Evolutionary conservation across 2,888 invertebrate genomes (phyloP), one percentile per base, ranked within the genome.

Genomic region (Rhagium mordax): DNA sequence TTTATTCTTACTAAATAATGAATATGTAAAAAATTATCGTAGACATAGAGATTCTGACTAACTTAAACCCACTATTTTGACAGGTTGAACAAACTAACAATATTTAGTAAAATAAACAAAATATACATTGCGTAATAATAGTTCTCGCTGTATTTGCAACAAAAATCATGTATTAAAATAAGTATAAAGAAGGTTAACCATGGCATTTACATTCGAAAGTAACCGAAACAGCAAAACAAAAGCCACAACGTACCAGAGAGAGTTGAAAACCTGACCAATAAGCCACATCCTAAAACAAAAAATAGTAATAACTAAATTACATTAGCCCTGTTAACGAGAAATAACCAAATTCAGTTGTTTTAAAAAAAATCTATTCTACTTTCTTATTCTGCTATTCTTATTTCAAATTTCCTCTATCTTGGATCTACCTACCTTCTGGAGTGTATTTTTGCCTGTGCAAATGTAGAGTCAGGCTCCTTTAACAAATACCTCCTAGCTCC

Each of bases 401-500:
- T n/a, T n/a, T n/a, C n/a, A n/a, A n/a, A n/a, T n/a, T n/a, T n/a
- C n/a, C n/a, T n/a, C n/a, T n/a, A n/a, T n/a, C n/a, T n/a, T n/a
- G n/a, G n/a, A n/a, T n/a, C n/a, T n/a, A n/a, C n/a, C n/a, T 86
- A 93, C 93, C 91, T 90, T 55, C 83, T 83, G 57, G 84, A 87
- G 81, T 91, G 90, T 0, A 81, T 84, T 73, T 86, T 90, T 0
- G 93, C 91, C 68, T 87, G 86, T 0, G 73, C 70, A 18, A 81
- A 53, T 6, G 74, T 76, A 16, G 66, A 66, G 15, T 91, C 89
- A 41, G 90, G 91, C 78, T 95, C 94, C 8, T 93, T 92, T 62
- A 95, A 84, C 27, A 95, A 86, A 83, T 90, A 95, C 72, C 88
- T 88, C 74, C 93, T 91, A 0, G 91, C 91, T 0, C 94, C 94